A percentile compares a stretch with the other conserved stretches of the same genome.
Conservation (phyloP, 1,140 invertebrate species). For the Medauroidea extradentata region DNA sequence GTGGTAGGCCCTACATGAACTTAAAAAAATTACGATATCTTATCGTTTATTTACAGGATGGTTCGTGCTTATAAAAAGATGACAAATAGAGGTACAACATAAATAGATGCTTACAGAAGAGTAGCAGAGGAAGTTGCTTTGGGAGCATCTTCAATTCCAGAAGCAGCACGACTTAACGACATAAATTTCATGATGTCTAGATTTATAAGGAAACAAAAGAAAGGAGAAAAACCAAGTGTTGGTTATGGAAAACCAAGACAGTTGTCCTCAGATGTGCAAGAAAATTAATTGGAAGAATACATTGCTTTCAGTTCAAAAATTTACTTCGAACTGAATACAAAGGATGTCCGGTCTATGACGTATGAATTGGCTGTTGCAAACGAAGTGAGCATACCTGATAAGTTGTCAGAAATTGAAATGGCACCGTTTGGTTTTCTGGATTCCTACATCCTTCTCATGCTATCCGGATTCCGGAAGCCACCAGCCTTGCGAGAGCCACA, state of each 20-base stretch:
- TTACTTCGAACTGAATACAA: conserved; percentile 31
- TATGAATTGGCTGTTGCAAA: conserved; percentile 17
- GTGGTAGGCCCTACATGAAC: too few relatives aligned
- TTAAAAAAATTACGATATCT: too few relatives aligned
- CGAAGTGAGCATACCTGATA: conserved; percentile 5
- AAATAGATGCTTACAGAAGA: neutral
- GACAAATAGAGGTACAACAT: too few relatives aligned
- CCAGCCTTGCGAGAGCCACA: conserved; percentile 35
- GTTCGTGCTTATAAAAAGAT: too few relatives aligned
- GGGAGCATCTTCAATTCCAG: too few relatives aligned
- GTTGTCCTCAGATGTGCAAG: neutral
- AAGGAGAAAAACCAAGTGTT: neutral
- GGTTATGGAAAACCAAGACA: neutral
- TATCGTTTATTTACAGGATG: too few relatives aligned
- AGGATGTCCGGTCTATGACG: conserved; percentile 20
- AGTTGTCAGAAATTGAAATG: conserved; percentile 19
- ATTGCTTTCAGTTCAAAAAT: conserved; percentile 17
- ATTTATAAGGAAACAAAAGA: neutral
- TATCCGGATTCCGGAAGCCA: conserved; percentile 41
- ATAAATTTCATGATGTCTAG: neutral
- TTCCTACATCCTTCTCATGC: conserved; percentile 41
- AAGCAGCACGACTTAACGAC: neutral
- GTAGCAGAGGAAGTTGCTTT: neutral
- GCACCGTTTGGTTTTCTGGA: conserved; percentile 39
- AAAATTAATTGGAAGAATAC: conserved; percentile 12